Conservation (phyloP, 2,797 vertebrate species). For the Chrysocyon brachyurus region DNA sequence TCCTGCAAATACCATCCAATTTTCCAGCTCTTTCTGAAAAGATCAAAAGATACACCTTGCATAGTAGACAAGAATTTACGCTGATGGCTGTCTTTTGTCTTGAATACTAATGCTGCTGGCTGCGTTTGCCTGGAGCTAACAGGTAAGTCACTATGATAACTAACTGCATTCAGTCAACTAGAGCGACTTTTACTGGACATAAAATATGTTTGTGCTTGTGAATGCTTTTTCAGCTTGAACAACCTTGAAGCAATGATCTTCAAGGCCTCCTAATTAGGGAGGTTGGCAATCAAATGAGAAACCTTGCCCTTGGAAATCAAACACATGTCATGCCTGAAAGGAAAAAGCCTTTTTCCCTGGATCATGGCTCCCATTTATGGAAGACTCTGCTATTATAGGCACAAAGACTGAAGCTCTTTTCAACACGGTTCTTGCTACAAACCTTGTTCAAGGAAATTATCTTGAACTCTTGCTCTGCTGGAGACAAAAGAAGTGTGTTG, state of each 20-base stretch:
- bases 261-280: slow-evolving; percentile 87
- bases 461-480: background rate
- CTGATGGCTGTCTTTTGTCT: slow-evolving; percentile 87
- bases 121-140: slow-evolving; percentile 84
- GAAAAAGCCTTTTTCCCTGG: slow-evolving; percentile 39
- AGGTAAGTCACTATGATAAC: slow-evolving; percentile 84
- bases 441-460: slow-evolving; percentile 7
- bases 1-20: slow-evolving; percentile 90
- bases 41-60: slow-evolving; percentile 90
- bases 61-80: slow-evolving; percentile 88
- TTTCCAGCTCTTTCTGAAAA: slow-evolving; percentile 89
- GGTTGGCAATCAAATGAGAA: slow-evolving; percentile 81
- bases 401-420: slow-evolving; percentile 54
- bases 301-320: slow-evolving; percentile 83
- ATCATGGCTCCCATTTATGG: slow-evolving; percentile 60
- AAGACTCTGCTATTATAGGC: slow-evolving; percentile 37
- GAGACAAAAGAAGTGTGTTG: background rate
- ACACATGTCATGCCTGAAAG: slow-evolving; percentile 75
- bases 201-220: slow-evolving; percentile 83
- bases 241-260: slow-evolving; percentile 86
- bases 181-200: slow-evolving; percentile 77
- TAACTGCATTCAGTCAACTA: slow-evolving; percentile 80
- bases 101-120: slow-evolving; percentile 87
- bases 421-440: slow-evolving; percentile 39
- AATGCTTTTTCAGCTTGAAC: slow-evolving; percentile 85